Evolutionary conservation across 2,797 vertebrate genomes (phyloP), one percentile per base, ranked within the genome.

Genomic region (Sparidentex hasta): DNA sequence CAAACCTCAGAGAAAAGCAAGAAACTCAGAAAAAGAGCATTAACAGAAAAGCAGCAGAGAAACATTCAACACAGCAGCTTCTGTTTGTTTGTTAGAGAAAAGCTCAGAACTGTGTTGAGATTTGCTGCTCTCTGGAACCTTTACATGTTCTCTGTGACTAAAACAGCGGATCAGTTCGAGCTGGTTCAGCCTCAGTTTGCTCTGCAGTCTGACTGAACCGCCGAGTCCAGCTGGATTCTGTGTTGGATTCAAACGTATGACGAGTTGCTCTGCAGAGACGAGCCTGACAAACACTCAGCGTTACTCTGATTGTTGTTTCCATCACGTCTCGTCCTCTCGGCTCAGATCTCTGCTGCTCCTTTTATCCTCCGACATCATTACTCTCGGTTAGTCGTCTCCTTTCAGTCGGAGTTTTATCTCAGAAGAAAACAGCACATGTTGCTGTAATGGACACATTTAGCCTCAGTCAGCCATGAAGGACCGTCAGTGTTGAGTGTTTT

Each of bases 131-230:
- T n/a, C n/a, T n/a, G n/a, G n/a, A 50, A 27, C 25, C 4, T n/a
- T 3, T 11, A 18, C 11, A 33, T 33, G 8, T 23, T 7, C 13
- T 38, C 29, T 58, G 38, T 17, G 20, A 12, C 21, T 44, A 1
- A 55, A 56, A 54, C 18, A 51, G 55, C 51, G 56, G 20, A 47
- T 56, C 20, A 21, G 70, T 67, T 64, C 25, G 48, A 65, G 69
- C 52, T 73, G 68, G 68, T 74, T 18, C 52, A 33, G 80, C 17
- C 47, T 65, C 25, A 61, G 74, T 68, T 83, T 73, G 57, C 55
- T 33, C 73, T 50, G 76, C n/a, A 77, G 74, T 74, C 1, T 9
- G 48, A 68, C 77, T 74, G n/a, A 47, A 77, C 74, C 57, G 2
- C 84, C 27, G 63, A 56, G 41, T 71, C 59, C 61, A 43, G 63